phyloP scores from a whole-genome alignment of 2,888 invertebrate genomes.

The Caenorhabditis sp. region DNA sequence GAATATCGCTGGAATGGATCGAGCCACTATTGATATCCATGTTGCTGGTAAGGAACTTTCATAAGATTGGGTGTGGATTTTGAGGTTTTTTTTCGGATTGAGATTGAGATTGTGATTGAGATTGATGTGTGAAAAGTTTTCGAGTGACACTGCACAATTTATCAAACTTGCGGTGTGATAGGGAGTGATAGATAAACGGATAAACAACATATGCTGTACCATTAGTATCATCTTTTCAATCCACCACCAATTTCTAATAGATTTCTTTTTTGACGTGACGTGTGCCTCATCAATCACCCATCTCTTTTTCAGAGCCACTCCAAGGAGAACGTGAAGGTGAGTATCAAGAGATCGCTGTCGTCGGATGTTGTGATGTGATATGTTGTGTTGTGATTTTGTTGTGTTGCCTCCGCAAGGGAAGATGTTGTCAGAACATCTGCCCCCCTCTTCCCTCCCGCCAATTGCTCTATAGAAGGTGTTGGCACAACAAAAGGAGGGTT shows the following conservation, averaged over 20 bases:
- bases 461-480: slow-evolving; percentile 59
- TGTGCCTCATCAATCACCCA: slow-evolving; percentile 47
- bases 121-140: slow-evolving; percentile 1
- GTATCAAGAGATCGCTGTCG: slow-evolving; percentile 31
- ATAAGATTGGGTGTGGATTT: background rate
- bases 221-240: too few relatives aligned
- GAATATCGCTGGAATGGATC: slow-evolving; percentile 64
- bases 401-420: slow-evolving; percentile 3
- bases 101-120: background rate
- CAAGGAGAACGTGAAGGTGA: slow-evolving; percentile 62
- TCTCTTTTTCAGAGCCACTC: slow-evolving; percentile 57
- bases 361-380: slow-evolving; percentile 47
- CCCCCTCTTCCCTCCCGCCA: slow-evolving; percentile 17
- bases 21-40: slow-evolving; percentile 62
- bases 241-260: slow-evolving; percentile 17
- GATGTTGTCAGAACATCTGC: slow-evolving; percentile 50
- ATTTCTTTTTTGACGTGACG: slow-evolving; percentile 39
- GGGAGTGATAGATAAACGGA: slow-evolving; percentile 14
- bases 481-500: slow-evolving; percentile 50
- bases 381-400: slow-evolving; percentile 9
- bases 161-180: slow-evolving; percentile 52
- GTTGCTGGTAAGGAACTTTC: slow-evolving; percentile 69
- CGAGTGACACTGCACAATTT: background rate
- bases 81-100: slow-evolving; percentile 13
- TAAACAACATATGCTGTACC: slow-evolving; percentile 14